phyloP scores from a whole-genome alignment of 2,113 vertebrate genomes.

The Paradoxurus hermaphroditus region DNA sequence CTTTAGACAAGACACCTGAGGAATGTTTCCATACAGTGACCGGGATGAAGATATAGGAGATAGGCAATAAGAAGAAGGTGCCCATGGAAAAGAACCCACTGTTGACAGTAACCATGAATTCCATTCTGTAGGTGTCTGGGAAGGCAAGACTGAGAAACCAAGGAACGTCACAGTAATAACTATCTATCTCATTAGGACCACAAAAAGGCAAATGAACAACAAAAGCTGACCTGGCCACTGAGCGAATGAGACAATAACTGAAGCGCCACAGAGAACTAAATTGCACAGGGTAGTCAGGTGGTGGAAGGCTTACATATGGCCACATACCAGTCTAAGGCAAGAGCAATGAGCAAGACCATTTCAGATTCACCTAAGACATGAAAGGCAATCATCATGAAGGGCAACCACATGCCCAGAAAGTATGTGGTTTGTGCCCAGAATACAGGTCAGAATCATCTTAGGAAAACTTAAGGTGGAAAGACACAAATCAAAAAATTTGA shows the following conservation, averaged over 20 bases:
- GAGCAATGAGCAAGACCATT: no score
- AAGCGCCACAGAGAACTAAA: background rate
- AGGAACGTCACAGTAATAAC: slow-evolving; percentile 50
- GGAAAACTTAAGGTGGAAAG: no score
- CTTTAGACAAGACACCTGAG: background rate
- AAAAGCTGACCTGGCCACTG: background rate
- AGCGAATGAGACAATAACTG: background rate
- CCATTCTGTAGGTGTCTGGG: slow-evolving; percentile 2
- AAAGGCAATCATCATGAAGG: no score
- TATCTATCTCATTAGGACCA: slow-evolving; percentile 35
- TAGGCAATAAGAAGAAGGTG: slow-evolving; percentile 58
- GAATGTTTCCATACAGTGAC: no score
- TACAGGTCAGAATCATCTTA: no score
- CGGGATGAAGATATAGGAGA: slow-evolving; percentile 73
- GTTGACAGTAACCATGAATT: slow-evolving; percentile 66
- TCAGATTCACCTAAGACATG: no score
- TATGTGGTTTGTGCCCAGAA: no score
- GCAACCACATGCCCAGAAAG: no score
- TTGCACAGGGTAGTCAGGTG: slow-evolving; percentile 12
- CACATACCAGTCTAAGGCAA: no score
- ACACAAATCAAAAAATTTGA: no score
- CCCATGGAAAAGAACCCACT: slow-evolving; percentile 65
- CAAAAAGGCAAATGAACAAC: slow-evolving; percentile 39
- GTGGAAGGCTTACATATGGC: no score
- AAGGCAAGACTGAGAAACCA: slow-evolving; percentile 47